phyloP scores from a whole-genome alignment of 2,888 invertebrate genomes.

The Polydrusus cervinus region DNA sequence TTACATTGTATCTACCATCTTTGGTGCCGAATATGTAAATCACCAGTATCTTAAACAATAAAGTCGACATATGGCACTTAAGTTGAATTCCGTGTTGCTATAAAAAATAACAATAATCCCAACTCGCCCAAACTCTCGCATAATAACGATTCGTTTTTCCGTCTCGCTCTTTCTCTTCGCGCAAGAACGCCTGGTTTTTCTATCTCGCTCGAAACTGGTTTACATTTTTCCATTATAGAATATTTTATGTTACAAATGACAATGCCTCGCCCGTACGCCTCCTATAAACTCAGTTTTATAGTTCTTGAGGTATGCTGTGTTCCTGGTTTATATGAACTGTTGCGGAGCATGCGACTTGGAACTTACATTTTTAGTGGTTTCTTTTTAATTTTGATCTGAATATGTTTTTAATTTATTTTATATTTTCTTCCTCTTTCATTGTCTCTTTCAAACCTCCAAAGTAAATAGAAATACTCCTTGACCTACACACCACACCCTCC shows the following conservation, averaged over 20 bases:
- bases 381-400: too few species aligned
- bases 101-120: slow-evolving; percentile 49
- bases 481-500: too few species aligned
- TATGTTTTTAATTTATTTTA: too few species aligned
- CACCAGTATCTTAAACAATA: slow-evolving; percentile 38
- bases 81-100: slow-evolving; percentile 32
- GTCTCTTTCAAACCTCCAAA: too few species aligned
- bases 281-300: slow-evolving; percentile 38
- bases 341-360: too few species aligned
- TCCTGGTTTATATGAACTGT: background rate
- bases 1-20: slow-evolving; percentile 12
- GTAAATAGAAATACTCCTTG: too few species aligned
- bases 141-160: slow-evolving; percentile 20
- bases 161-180: background rate
- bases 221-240: slow-evolving; percentile 51
- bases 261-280: slow-evolving; percentile 47
- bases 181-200: slow-evolving; percentile 20
- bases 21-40: slow-evolving; percentile 18
- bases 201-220: slow-evolving; percentile 47
- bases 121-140: slow-evolving; percentile 41
- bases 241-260: slow-evolving; percentile 52
- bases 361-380: too few species aligned
- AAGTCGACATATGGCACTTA: slow-evolving; percentile 47
- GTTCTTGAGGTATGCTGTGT: slow-evolving; percentile 12
- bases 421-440: too few species aligned